Evolutionary conservation across 2,797 vertebrate species (phyloP).

Genomic region (Hephaestus fuliginosus): DNA sequence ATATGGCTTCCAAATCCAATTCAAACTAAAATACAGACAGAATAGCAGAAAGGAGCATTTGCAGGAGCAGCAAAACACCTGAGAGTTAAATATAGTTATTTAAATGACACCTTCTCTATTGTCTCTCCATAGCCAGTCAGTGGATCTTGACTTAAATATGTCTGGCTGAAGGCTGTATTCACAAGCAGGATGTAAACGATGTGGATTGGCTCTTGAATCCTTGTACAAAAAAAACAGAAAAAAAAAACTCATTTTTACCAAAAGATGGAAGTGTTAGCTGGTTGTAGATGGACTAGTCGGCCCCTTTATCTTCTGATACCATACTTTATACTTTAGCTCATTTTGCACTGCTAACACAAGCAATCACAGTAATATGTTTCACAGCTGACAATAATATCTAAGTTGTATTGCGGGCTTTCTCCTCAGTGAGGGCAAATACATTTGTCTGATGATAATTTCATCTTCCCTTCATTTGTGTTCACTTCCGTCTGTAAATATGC

Average conservation of each 20-base stretch:
- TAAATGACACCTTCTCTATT: constrained; percentile 7
- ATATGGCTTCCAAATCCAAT: neutral
- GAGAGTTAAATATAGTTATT: constrained; percentile 11
- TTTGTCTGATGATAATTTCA: constrained; percentile 4
- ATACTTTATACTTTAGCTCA: neutral
- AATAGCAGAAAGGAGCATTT: neutral
- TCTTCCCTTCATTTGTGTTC: neutral
- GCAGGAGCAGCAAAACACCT: neutral
- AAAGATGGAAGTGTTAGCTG: neutral
- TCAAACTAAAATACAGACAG: neutral
- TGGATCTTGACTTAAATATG: constrained; percentile 28
- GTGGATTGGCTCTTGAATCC: constrained; percentile 44
- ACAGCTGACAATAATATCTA: neutral
- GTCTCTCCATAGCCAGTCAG: constrained; percentile 14
- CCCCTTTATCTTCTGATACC: neutral
- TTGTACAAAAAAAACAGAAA: neutral
- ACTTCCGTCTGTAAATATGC: neutral
- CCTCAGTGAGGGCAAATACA: neutral
- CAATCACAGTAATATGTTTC: neutral
- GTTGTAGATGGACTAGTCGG: neutral
- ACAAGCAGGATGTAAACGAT: constrained; percentile 16
- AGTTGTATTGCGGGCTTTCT: neutral
- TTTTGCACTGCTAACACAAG: neutral
- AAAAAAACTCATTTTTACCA: too few species aligned
- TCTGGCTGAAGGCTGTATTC: constrained; percentile 27